Conservation (phyloP, 2,888 invertebrate genomes). For the Odontomyia ornata region DNA sequence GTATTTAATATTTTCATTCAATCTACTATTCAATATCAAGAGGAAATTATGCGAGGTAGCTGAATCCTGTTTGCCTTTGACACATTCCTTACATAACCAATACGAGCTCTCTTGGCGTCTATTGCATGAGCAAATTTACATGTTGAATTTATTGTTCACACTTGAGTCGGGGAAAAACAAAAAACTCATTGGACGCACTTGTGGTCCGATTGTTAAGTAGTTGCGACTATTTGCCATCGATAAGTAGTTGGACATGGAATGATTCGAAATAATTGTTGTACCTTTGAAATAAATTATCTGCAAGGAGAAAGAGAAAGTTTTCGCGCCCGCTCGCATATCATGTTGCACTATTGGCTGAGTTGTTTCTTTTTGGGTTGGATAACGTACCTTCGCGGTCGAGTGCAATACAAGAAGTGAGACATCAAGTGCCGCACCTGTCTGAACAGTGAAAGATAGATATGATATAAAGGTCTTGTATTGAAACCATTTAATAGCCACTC, state of each 20-base stretch:
- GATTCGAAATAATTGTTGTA: background rate
- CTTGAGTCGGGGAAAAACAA: background rate
- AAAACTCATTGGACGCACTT: background rate
- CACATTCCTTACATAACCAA: background rate
- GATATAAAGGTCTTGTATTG: background rate
- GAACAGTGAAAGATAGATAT: conserved; percentile 2
- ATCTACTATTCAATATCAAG: background rate
- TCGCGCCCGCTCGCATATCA: background rate
- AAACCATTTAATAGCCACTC: background rate
- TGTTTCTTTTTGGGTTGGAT: background rate
- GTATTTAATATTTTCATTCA: background rate
- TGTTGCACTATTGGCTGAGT: background rate
- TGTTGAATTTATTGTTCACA: too few species aligned
- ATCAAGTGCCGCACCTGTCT: conserved; percentile 31
- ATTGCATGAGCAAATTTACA: background rate
- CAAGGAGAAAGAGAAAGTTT: background rate
- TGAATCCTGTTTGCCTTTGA: background rate
- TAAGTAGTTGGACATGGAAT: background rate
- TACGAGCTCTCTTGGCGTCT: background rate
- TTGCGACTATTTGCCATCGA: background rate
- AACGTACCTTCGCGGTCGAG: conserved; percentile 14
- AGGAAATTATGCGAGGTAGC: background rate
- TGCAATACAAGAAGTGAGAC: conserved; percentile 11
- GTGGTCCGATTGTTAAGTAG: background rate
- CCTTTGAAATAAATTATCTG: background rate